Base-by-base conservation (phyloP, 2,888 invertebrate genomes). In the Caenorhabditis angaria region DNA sequence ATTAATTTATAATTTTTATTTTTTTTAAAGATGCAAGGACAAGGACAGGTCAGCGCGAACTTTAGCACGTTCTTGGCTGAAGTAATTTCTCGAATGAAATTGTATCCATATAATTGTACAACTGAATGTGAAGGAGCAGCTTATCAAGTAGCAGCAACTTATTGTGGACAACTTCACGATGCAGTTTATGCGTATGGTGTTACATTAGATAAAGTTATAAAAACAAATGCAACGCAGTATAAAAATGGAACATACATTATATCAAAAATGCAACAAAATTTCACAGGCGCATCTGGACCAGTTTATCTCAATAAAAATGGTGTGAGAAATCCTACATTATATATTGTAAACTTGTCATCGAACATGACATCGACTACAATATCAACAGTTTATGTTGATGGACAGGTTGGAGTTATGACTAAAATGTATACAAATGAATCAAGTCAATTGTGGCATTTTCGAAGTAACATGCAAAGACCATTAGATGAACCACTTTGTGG, bases 41-140 rank as follows among this genome's bases (percentile, higher is more conserved):
- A n/a, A n/a, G n/a, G n/a, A n/a, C n/a, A n/a, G n/a, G n/a, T n/a
- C n/a, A n/a, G n/a, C n/a, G n/a, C n/a, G n/a, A n/a, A n/a, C n/a
- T n/a, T 50, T 71, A 71, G 32, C 24, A 64, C 67, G 24, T 82
- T 83, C 53, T 78, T 78, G 18, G 65, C 70, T 28, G 62, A 78
- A 58, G 78, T 83, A 1, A 72, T 81, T 6, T 29, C 60, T 5
- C 63, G 77, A 48, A 82, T 80, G 74, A 74, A 69, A 25, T 62
- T 71, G 10, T 67, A 77, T 12, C 83, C 83, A n/a, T 83, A 81
- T 58, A 73, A 76, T 57, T 83, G 81, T 57, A 70, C 68, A 4
- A 63, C 54, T 1, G 73, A 73, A 24, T 73, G 73, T 53, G 65
- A 65, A 2, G 64, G 35, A 14, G 41, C 51, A 2, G 20, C 57